Evolutionary conservation across 1,140 invertebrate genomes (phyloP), one percentile per base, ranked within the genome.

Genomic region (Battus philenor): DNA sequence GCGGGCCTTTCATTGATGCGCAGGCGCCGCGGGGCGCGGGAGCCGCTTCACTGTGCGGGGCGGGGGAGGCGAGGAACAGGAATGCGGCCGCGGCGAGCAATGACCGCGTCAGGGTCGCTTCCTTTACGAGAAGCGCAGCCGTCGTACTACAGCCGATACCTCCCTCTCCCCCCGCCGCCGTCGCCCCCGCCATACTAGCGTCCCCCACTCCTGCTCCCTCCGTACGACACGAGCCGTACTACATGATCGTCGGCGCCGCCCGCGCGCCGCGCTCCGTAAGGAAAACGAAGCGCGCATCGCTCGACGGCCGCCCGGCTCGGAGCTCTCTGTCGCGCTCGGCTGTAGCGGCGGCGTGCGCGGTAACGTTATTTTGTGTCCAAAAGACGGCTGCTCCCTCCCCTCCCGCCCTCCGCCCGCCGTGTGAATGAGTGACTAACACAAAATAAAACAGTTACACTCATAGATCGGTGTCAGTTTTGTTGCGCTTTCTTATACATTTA

Each of bases 101-200:
- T 80, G 78, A 83, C 78, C 78, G 78, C 78, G 74, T 72, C 78
- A 83, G 78, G 78, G 78, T 83, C 78, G 78, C 78, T 80, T 83
- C 78, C 78, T 83, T 83, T 80, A 83, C 78, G 78, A 83, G 78
- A 78, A 79, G 69, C 69, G 68, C 73, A 70, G 68, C 72, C 76
- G 72, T 78, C 78, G 79, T 83, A 83, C 79, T 83, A 83, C 79
- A 80, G 66, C 59, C 75, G 61, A 54, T 58, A 20, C 51, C 70
- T 60, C 71, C 46, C 30, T 39, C 56, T 45, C 31, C 50, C 8
- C 33, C 24, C 47, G n/a, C n/a, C n/a, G n/a, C n/a, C n/a, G n/a
- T n/a, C n/a, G n/a, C n/a, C n/a, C n/a, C n/a, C n/a, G n/a, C n/a
- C n/a, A n/a, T n/a, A n/a, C n/a, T n/a, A n/a, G n/a, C n/a, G n/a